Conservation (phyloP, 2,113 vertebrate genomes). For the Larimichthys crocea region DNA sequence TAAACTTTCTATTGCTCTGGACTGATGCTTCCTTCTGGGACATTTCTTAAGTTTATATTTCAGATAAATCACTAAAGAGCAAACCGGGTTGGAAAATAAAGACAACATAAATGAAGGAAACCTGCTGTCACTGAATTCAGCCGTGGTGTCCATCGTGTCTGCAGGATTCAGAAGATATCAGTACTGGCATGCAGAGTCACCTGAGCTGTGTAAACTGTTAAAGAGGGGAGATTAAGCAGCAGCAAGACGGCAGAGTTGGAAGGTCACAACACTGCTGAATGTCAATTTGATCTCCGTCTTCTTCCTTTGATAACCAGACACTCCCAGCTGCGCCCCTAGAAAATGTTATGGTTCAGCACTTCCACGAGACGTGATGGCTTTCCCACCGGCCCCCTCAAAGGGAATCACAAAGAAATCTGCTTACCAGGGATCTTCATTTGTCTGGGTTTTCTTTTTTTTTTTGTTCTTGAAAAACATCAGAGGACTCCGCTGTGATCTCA, state of each 20-base stretch:
- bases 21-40: not conserved
- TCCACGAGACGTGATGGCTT: constrained; percentile 39
- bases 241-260: constrained; percentile 32
- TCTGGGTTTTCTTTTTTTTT: constrained; percentile 41
- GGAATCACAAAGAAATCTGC: constrained; percentile 47
- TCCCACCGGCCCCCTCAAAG: constrained; percentile 26
- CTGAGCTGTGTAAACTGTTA: constrained; percentile 37
- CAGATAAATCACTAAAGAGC: constrained; percentile 15
- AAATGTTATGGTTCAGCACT: constrained; percentile 58
- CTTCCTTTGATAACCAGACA: constrained; percentile 47
- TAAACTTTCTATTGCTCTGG: constrained; percentile 40
- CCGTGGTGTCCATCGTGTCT: not conserved
- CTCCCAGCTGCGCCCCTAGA: constrained; percentile 65
- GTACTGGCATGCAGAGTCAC: constrained; percentile 30
- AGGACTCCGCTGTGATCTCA: constrained; percentile 55
- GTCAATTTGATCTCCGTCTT: constrained; percentile 61
- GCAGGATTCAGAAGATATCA: constrained; percentile 21
- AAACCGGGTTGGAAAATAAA: constrained; percentile 2
- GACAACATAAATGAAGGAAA: not conserved
- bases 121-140: not conserved
- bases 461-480: constrained; percentile 61
- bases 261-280: constrained; percentile 53
- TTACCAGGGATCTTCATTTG: constrained; percentile 52
- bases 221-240: constrained; percentile 48
- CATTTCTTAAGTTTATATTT: constrained; percentile 16